Percentiles rank a stretch among this genome's conserved stretches.
Conservation (phyloP, 2,888 invertebrate genomes). For the Meiosimyza decipiens region DNA sequence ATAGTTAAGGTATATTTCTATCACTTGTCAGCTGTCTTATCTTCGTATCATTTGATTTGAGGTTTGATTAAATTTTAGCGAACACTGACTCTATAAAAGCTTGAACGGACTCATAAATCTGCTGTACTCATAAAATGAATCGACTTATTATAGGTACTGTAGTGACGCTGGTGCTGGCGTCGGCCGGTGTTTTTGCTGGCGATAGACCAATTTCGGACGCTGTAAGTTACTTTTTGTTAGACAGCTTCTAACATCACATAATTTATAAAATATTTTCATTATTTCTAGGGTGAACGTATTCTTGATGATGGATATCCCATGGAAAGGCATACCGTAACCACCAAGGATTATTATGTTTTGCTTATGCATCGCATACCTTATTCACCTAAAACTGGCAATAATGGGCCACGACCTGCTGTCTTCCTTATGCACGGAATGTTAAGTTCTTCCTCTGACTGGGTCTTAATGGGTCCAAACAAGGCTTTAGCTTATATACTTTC, state of each 20-base stretch:
- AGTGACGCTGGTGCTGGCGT: conserved; percentile 38
- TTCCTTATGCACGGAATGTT: conserved; percentile 59
- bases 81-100: too few relatives aligned
- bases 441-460: conserved; percentile 56
- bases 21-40: too few relatives aligned
- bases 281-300: conserved; percentile 54
- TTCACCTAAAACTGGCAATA: conserved; percentile 45
- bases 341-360: conserved; percentile 85
- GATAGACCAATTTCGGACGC: conserved; percentile 56
- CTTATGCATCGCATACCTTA: conserved; percentile 83
- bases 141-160: conserved; percentile 22
- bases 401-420: conserved; percentile 49
- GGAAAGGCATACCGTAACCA: conserved; percentile 77
- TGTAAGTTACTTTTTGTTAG: conserved; percentile 43
- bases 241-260: background rate
- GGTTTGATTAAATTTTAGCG: too few relatives aligned
- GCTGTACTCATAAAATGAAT: background rate
- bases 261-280: background rate
- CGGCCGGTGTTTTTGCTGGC: conserved; percentile 42
- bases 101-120: too few relatives aligned
- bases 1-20: too few relatives aligned
- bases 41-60: too few relatives aligned
- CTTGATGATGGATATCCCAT: conserved; percentile 70
- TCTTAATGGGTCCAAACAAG: conserved; percentile 54
- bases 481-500: conserved; percentile 67